Evolutionary conservation across 2,113 vertebrate species (phyloP).

Genomic region (Alligator sinensis): DNA sequence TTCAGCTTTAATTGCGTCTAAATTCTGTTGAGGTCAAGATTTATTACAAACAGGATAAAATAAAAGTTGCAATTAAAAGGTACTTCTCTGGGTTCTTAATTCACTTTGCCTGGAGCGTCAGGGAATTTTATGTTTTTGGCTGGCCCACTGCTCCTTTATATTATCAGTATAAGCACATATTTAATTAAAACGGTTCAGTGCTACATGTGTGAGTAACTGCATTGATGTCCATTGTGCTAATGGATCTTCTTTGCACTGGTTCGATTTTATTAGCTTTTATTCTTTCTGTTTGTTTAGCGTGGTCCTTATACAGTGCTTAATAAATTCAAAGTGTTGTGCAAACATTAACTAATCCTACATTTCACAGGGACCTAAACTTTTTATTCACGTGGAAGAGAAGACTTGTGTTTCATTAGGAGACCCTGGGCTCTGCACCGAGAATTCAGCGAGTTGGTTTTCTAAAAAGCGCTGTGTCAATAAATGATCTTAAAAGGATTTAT

Average conservation of each 20-base stretch:
- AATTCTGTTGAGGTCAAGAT: neutral
- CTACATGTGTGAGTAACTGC: neutral
- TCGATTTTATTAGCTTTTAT: neutral
- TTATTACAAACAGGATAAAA: neutral
- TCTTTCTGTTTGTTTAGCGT: neutral
- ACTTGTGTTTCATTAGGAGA: accelerated
- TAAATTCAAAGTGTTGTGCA: accelerated
- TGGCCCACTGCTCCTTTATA: neutral
- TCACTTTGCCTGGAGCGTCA: neutral
- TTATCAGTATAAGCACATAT: neutral
- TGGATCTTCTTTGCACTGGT: neutral
- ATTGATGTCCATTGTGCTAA: neutral
- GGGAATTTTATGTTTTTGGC: neutral
- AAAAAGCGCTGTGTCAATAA: neutral
- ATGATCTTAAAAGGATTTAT: slow-evolving; percentile 2
- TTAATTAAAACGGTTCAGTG: neutral
- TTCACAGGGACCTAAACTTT: accelerated
- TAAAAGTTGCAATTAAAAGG: neutral
- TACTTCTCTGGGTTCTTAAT: neutral
- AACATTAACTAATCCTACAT: accelerated
- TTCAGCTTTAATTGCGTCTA: neutral
- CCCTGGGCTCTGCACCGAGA: accelerated
- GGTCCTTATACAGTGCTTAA: neutral
- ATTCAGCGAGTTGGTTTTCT: accelerated
- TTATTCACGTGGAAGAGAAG: accelerated